Percentiles rank a stretch among this genome's conserved stretches.
These are phyloP conservation scores for Hylaea fasciaria DNA, from an alignment of 2,888 invertebrate species.

Conservation along the genomic window DNA sequence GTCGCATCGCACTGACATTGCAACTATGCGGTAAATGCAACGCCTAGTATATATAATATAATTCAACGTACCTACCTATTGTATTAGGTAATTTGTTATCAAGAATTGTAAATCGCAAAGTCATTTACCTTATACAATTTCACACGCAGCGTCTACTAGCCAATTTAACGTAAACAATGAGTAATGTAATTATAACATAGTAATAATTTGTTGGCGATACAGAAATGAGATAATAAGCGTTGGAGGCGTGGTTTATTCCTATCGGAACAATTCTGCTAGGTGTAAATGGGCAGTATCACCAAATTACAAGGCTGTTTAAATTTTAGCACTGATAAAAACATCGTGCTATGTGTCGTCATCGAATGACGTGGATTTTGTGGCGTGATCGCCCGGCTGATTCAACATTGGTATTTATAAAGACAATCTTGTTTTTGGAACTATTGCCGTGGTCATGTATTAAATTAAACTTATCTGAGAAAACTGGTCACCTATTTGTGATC, in stretches of 20 bases:
- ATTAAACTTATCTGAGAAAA: constrained; percentile 2
- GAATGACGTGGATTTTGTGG: constrained; percentile 64
- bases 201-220: constrained; percentile 29
- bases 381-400: constrained; percentile 37
- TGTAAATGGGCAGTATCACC: constrained; percentile 10
- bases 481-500: constrained; percentile 25
- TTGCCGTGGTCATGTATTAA: constrained; percentile 28
- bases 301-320: constrained; percentile 41
- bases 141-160: constrained; percentile 27
- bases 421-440: constrained; percentile 33
- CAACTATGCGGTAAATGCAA: constrained; percentile 21
- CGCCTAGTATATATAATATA: not conserved
- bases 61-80: too few relatives aligned
- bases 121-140: constrained; percentile 27
- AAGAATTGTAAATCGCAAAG: constrained; percentile 23
- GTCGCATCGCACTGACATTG: constrained; percentile 16
- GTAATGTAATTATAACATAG: constrained; percentile 25
- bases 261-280: constrained; percentile 30
- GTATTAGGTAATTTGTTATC: constrained; percentile 20
- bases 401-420: constrained; percentile 50
- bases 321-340: constrained; percentile 55
- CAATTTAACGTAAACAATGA: constrained; percentile 42
- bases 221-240: constrained; percentile 43
- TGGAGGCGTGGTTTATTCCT: constrained; percentile 51
- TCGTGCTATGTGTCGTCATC: constrained; percentile 75